These are phyloP conservation scores for Trogon melanurus DNA, from an alignment of 2,113 vertebrate species.

Conservation along the genomic window DNA sequence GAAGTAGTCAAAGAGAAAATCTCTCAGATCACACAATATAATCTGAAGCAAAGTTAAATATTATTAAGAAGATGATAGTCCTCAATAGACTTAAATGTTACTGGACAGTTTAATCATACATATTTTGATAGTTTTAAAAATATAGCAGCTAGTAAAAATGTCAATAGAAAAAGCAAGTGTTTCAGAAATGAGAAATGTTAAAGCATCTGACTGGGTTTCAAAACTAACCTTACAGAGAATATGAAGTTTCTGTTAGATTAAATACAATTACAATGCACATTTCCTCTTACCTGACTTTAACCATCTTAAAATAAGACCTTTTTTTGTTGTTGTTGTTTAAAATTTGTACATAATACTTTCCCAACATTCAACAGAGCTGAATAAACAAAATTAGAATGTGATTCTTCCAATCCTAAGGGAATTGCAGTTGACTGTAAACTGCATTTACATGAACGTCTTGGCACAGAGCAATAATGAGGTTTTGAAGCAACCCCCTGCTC, in stretches of 20 bases:
- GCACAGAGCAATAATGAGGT: neutral
- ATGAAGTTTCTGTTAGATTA: neutral
- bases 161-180: neutral
- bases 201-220: neutral
- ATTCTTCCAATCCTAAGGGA: neutral
- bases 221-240: neutral
- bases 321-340: neutral
- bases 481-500: neutral
- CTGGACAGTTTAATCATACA: neutral
- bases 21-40: neutral
- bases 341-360: neutral
- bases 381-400: neutral
- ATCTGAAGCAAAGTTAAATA: neutral
- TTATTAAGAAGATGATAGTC: neutral
- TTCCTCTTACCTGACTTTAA: neutral
- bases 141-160: neutral
- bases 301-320: accelerated
- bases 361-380: neutral
- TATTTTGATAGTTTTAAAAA: neutral
- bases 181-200: neutral
- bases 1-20: neutral
- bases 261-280: neutral
- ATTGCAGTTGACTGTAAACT: neutral
- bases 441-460: neutral
- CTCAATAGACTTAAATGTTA: neutral